Percentiles rank a stretch among this genome's conserved stretches.
phyloP scores from a whole-genome alignment of 2,113 vertebrate genomes.

The Dipodomys ordii region DNA sequence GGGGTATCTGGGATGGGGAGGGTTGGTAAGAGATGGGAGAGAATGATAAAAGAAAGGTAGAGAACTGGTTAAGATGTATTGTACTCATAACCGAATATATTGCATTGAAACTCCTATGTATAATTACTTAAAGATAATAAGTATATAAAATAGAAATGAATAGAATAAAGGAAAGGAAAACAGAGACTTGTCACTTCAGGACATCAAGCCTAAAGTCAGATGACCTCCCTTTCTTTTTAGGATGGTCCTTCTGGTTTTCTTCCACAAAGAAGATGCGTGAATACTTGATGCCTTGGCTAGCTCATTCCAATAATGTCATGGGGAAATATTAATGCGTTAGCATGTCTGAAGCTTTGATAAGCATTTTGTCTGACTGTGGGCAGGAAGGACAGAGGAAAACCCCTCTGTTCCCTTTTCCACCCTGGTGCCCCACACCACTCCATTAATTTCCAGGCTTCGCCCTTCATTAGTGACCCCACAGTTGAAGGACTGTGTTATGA shows the following conservation, averaged over 20 bases:
- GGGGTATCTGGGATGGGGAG: too few species aligned
- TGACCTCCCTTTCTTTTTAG: background rate
- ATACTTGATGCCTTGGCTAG: background rate
- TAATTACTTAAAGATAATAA: too few species aligned
- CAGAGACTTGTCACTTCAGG: background rate
- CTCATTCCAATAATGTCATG: background rate
- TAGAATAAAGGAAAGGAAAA: background rate
- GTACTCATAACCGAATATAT: background rate
- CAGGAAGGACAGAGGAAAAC: conserved; percentile 2
- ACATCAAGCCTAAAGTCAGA: background rate
- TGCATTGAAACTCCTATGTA: background rate
- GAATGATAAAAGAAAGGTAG: too few species aligned
- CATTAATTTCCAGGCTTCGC: conserved; percentile 50
- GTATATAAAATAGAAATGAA: too few species aligned
- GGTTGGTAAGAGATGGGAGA: too few species aligned
- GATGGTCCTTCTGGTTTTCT: background rate
- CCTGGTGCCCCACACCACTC: conserved; percentile 20
- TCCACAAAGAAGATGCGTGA: background rate
- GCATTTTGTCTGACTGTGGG: background rate
- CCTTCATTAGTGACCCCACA: conserved; percentile 46
- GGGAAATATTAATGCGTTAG: conserved; percentile 50
- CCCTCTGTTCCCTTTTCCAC: background rate
- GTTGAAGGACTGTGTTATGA: conserved; percentile 30
- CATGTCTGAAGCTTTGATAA: background rate
- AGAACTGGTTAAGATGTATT: too few species aligned